phyloP scores from a whole-genome alignment of 2,888 invertebrate species.

The Ophion ellenae region DNA sequence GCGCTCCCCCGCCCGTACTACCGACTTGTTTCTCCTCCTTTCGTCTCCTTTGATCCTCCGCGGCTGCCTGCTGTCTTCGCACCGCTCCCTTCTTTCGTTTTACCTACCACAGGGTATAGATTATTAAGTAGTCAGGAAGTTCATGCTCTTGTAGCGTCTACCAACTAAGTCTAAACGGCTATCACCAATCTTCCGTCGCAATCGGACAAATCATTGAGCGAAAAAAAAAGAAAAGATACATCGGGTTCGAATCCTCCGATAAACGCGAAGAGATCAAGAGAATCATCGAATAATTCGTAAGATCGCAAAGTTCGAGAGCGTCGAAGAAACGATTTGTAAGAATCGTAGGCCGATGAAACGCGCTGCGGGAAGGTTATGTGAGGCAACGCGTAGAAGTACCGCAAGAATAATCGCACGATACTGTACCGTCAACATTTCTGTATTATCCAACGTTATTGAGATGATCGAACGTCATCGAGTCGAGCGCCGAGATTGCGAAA shows the following conservation, averaged over 20 bases:
- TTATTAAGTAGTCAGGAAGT: slow-evolving; percentile 83
- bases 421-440: slow-evolving; percentile 55
- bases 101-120: slow-evolving; percentile 84
- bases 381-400: neutral
- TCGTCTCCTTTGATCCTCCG: slow-evolving; percentile 81
- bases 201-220: neutral
- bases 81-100: slow-evolving; percentile 87
- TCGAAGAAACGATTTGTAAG: neutral
- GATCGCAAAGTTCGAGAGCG: neutral
- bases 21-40: slow-evolving; percentile 81
- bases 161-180: slow-evolving; percentile 57
- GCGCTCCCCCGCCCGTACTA: slow-evolving; percentile 80
- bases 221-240: neutral
- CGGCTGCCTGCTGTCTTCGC: slow-evolving; percentile 82
- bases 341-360: neutral
- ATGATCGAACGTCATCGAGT: slow-evolving; percentile 27
- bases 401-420: slow-evolving; percentile 6
- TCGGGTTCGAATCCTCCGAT: neutral
- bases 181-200: neutral
- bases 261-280: neutral
- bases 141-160: slow-evolving; percentile 78
- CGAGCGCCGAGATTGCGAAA: slow-evolving; percentile 3
- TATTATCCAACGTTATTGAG: slow-evolving; percentile 18
- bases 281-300: neutral
- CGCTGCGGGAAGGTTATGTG: slow-evolving; percentile 9